Percentiles rank a stretch among this genome's conserved stretches.
Conservation (phyloP, 2,888 invertebrate species). For the Tholera decimalis region DNA sequence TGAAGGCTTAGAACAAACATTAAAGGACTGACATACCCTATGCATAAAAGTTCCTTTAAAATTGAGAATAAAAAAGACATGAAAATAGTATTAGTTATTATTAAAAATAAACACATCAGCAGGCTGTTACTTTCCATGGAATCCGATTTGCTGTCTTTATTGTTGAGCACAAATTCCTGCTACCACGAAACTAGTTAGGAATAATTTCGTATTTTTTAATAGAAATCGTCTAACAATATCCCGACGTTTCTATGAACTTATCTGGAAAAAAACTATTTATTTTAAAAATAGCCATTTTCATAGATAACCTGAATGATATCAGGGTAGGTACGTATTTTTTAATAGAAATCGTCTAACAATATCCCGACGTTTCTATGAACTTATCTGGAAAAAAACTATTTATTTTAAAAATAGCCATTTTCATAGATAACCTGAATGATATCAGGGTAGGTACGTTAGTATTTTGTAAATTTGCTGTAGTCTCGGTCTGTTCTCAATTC, state of each 20-base stretch:
- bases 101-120: not conserved
- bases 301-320: not conserved
- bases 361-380: not conserved
- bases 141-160: not conserved
- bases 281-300: not conserved
- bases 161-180: not conserved
- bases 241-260: not conserved
- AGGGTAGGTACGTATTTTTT: not conserved
- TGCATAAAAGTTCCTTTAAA: too few relatives aligned
- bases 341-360: not conserved
- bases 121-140: not conserved
- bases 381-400: not conserved
- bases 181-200: not conserved
- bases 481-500: too few relatives aligned
- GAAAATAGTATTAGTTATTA: not conserved
- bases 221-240: not conserved
- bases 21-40: too few relatives aligned
- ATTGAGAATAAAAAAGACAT: too few relatives aligned
- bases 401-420: not conserved
- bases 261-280: not conserved
- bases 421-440: not conserved
- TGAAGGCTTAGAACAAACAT: not conserved
- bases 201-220: not conserved
- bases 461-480: too few relatives aligned
- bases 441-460: not conserved